A percentile compares a stretch with the other conserved stretches of the same genome.
phyloP scores from a whole-genome alignment of 2,113 vertebrate genomes.

The Tetrao urogallus region DNA sequence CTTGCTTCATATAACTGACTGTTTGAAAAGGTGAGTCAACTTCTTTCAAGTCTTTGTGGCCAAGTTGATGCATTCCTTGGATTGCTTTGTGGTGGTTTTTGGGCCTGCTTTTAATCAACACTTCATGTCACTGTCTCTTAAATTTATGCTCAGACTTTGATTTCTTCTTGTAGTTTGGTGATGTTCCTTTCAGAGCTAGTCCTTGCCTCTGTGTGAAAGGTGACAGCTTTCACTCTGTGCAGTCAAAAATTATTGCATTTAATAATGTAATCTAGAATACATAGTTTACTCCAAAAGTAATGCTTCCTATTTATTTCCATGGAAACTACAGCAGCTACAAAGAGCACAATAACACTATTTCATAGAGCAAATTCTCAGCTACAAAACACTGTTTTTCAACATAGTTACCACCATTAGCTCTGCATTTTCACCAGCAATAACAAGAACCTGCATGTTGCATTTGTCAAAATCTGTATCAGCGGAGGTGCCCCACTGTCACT shows the following conservation, averaged over 20 bases:
- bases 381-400: too few relatives aligned
- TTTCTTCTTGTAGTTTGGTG: fast-evolving
- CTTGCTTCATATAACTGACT: background rate
- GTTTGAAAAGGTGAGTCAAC: background rate
- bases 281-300: background rate
- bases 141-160: background rate
- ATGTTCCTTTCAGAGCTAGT: background rate
- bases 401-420: too few relatives aligned
- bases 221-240: background rate
- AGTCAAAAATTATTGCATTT: background rate
- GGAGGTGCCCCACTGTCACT: too few relatives aligned
- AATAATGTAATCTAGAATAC: background rate
- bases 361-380: too few relatives aligned
- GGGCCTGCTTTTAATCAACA: background rate
- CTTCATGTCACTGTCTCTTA: background rate
- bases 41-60: background rate
- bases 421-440: too few relatives aligned
- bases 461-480: too few relatives aligned
- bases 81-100: background rate
- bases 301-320: background rate
- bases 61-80: background rate
- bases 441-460: too few relatives aligned
- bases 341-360: too few relatives aligned
- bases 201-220: background rate
- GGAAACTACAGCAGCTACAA: background rate